Percentiles rank a stretch among this genome's conserved stretches.
phyloP scores from a whole-genome alignment of 2,888 invertebrate genomes.

The Nebria brevicollis region DNA sequence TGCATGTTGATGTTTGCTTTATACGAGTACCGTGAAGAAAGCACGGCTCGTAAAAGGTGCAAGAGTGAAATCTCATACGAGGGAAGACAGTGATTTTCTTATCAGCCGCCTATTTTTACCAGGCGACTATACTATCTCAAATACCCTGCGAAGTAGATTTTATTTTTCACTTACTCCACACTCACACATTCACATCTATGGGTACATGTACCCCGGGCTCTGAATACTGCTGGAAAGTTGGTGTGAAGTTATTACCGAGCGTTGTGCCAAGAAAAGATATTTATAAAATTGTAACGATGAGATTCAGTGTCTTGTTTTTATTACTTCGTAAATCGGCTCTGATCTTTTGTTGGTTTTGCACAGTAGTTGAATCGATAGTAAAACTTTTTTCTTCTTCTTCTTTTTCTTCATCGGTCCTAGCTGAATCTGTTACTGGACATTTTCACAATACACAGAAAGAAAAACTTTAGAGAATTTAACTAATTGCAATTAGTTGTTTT shows the following conservation, averaged over 20 bases:
- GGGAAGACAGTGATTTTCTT: slow-evolving; percentile 43
- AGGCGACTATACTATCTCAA: background rate
- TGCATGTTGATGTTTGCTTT: slow-evolving; percentile 46
- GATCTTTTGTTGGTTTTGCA: background rate
- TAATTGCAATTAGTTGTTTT: too few species aligned
- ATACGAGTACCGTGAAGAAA: slow-evolving; percentile 17
- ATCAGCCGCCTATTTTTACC: slow-evolving; percentile 42
- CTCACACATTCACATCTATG: background rate
- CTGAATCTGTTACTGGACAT: too few species aligned
- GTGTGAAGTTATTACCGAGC: slow-evolving; percentile 34
- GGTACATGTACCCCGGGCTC: background rate
- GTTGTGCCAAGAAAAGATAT: slow-evolving; percentile 18
- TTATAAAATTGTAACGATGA: slow-evolving; percentile 29
- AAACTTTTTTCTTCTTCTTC: background rate
- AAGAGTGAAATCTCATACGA: slow-evolving; percentile 21
- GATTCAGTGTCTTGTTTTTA: slow-evolving; percentile 26
- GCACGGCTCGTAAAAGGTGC: slow-evolving; percentile 14
- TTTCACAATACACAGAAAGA: too few species aligned
- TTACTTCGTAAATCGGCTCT: slow-evolving; percentile 19
- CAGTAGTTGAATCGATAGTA: background rate
- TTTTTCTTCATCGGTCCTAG: too few species aligned
- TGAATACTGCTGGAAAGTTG: slow-evolving; percentile 19
- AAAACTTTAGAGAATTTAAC: too few species aligned
- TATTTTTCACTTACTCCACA: slow-evolving; percentile 40
- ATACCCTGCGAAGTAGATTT: slow-evolving; percentile 31